Conservation (phyloP, 2,888 invertebrate genomes). For the Dryococelus australis region DNA sequence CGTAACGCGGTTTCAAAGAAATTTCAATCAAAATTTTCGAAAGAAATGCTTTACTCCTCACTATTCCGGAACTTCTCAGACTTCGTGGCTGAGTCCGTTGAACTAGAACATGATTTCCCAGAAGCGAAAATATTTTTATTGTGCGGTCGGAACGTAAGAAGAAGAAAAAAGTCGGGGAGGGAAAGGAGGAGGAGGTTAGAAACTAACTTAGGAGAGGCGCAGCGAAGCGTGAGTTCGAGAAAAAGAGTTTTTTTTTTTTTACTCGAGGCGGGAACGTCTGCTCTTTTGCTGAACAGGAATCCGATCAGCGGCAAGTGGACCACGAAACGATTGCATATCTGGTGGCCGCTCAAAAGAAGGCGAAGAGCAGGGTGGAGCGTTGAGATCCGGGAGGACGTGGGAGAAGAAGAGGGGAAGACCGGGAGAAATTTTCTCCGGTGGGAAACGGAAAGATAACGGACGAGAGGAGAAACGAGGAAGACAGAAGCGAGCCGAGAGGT, state of each 20-base stretch:
- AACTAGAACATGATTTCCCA: not conserved
- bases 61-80: no score
- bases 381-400: not conserved
- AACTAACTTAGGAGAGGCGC: not conserved
- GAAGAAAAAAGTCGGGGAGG: not conserved
- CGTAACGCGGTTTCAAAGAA: no score
- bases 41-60: no score
- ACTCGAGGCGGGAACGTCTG: not conserved
- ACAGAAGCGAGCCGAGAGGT: no score
- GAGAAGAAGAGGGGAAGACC: not conserved
- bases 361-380: not conserved
- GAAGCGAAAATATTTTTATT: constrained; percentile 3
- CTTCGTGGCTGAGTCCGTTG: not conserved
- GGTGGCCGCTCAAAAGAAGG: not conserved
- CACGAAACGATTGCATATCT: constrained; percentile 24
- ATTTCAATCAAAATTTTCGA: no score
- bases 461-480: no score
- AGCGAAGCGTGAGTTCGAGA: no score
- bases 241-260: no score
- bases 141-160: not conserved
- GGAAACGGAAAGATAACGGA: not conserved
- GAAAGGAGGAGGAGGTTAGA: not conserved
- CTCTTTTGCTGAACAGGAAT: not conserved
- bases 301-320: constrained; percentile 23
- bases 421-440: not conserved